Percentiles rank a stretch among this genome's conserved stretches.
phyloP scores from a whole-genome alignment of 2,113 vertebrate species.

The Lota lota region DNA sequence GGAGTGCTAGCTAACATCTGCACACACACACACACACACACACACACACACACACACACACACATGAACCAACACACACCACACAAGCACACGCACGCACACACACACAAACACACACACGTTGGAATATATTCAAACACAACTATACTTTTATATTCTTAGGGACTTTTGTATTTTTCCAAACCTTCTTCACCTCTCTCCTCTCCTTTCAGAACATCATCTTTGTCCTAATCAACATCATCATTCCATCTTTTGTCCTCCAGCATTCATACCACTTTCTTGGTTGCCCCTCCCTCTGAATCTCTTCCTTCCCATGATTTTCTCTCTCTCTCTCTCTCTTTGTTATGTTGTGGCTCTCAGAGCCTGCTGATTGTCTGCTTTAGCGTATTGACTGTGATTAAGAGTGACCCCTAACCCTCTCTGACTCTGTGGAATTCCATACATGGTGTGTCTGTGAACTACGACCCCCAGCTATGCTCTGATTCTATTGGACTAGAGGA shows the following conservation, averaged over 20 bases:
- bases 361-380: constrained; percentile 40
- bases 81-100: neutral
- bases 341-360: constrained; percentile 44
- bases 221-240: neutral
- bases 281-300: constrained; percentile 13
- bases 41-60: constrained; percentile 22
- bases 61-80: constrained; percentile 14
- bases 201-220: neutral
- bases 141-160: neutral
- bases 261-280: constrained; percentile 4
- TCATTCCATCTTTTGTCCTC: constrained; percentile 9
- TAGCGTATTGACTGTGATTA: constrained; percentile 62
- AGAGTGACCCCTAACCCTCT: constrained; percentile 54
- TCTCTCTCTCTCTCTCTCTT: constrained; percentile 42
- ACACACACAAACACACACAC: constrained; percentile 3
- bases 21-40: constrained; percentile 18
- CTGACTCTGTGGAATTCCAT: constrained; percentile 67
- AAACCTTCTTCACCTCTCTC: neutral
- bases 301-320: neutral
- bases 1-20: constrained; percentile 41
- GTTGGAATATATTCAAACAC: neutral
- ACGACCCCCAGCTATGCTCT: constrained; percentile 44
- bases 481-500: constrained; percentile 63
- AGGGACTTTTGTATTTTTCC: neutral
- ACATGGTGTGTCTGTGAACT: constrained; percentile 59